Evolutionary conservation across 2,113 vertebrate species (phyloP).

Genomic region (Onychostruthus taczanowskii): DNA sequence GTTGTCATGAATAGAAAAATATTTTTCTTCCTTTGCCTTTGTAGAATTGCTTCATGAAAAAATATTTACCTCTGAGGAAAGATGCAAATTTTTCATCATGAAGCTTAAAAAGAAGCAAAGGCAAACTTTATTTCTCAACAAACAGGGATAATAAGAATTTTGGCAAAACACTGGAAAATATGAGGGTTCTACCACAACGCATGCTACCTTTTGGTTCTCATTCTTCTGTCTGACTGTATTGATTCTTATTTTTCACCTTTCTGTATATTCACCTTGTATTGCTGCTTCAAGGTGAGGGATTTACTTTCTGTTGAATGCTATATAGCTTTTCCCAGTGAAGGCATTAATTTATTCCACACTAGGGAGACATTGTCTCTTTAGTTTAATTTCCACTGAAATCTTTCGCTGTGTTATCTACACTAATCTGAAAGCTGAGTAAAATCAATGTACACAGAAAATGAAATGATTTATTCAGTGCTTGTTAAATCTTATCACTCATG

Average conservation of each 20-base stretch:
- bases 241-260: neutral
- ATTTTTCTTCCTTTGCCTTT: neutral
- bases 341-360: neutral
- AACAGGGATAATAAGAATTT: neutral
- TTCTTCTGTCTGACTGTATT: neutral
- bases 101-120: neutral
- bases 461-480: neutral
- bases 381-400: neutral
- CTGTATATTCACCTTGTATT: neutral
- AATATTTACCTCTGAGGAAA: neutral
- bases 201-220: neutral
- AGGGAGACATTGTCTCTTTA: neutral
- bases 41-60: neutral
- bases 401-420: neutral
- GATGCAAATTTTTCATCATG: neutral
- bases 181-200: neutral
- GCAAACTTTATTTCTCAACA: neutral
- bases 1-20: neutral
- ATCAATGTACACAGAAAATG: neutral
- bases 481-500: neutral
- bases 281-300: neutral
- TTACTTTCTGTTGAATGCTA: neutral
- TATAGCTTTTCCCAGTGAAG: neutral
- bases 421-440: slow-evolving; percentile 16
- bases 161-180: neutral